Evolutionary conservation across 2,797 vertebrate genomes (phyloP), one percentile per base, ranked within the genome.

Genomic region (Fundulus diaphanus): DNA sequence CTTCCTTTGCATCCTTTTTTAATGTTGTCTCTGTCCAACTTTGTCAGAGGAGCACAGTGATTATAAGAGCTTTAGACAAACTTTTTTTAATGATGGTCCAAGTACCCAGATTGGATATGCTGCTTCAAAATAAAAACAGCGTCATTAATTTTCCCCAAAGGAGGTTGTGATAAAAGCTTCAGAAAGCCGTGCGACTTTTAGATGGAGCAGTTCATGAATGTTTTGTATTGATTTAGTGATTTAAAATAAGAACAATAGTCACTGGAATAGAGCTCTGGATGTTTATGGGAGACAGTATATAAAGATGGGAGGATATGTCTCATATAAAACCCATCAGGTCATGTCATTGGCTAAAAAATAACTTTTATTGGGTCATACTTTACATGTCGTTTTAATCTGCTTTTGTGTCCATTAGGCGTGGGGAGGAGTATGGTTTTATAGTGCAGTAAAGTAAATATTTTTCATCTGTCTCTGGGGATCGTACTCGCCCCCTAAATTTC

Each of bases 131-230:
- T 75, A 61, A 68, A 61, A 68, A 54, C 3, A 67, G 72, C 46
- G 68, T 15, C 2, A 57, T 70, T 44, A 11, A 9, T 13, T 61
- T 77, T 75, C 31, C 69, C 35, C 52, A 24, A 37, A n/a, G 8
- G 29, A 54, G 24, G 16, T 12, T 29, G 46, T 56, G 37, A 42
- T 6, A 35, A 42, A 15, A 72, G 76, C 24, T 75, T 66, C 73
- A 75, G 54, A 44, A 70, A 72, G 22, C 7, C 67, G 40, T 49
- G 42, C 77, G 74, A 73, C 78, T 81, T 82, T 79, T 76, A 82
- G 80, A 85, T 70, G 82, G 84, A 83, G 81, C 70, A 72, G 63
- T 86, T 80, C 7, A 61, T 81, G 65, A 68, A 76, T 71, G n/a
- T 72, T 44, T 65, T 40, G 8, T 48, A 37, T 48, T 65, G 37